These are phyloP conservation scores for Fregata magnificens DNA, from an alignment of 2,113 vertebrate genomes.

Conservation along the genomic window DNA sequence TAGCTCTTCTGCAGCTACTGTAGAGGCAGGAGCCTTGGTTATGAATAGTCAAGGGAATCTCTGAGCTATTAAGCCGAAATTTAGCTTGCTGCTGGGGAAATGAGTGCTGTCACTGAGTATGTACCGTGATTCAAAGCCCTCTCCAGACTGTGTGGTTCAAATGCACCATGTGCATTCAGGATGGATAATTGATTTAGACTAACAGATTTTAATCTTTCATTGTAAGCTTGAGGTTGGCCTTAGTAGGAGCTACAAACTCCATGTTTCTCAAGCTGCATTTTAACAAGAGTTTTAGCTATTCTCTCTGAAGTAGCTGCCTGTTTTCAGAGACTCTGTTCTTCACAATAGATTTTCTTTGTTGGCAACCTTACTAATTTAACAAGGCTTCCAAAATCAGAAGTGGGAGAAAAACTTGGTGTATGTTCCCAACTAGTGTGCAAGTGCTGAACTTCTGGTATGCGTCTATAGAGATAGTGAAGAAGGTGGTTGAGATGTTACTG, in stretches of 20 bases:
- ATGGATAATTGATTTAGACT: background rate
- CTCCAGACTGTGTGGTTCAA: background rate
- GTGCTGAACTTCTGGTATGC: background rate
- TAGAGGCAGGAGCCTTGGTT: background rate
- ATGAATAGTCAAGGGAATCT: background rate
- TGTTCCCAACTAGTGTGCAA: background rate
- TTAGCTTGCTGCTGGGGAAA: background rate
- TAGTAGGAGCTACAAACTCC: background rate
- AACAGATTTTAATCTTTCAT: conserved; percentile 27
- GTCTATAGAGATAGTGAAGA: background rate
- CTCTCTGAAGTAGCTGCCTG: background rate
- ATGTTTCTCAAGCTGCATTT: background rate
- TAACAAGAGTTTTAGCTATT: background rate
- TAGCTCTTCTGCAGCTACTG: background rate
- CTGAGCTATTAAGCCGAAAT: background rate
- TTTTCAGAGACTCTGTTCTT: background rate
- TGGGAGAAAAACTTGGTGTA: background rate
- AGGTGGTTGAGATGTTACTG: background rate
- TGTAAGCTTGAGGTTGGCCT: background rate
- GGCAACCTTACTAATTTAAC: background rate
- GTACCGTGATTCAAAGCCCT: background rate
- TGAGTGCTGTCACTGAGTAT: background rate
- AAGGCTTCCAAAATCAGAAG: background rate
- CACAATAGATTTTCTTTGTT: background rate
- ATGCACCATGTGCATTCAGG: background rate